These are phyloP conservation scores for Ommatoiulus sabulosus DNA, from an alignment of 2,888 invertebrate genomes.

Conservation along the genomic window DNA sequence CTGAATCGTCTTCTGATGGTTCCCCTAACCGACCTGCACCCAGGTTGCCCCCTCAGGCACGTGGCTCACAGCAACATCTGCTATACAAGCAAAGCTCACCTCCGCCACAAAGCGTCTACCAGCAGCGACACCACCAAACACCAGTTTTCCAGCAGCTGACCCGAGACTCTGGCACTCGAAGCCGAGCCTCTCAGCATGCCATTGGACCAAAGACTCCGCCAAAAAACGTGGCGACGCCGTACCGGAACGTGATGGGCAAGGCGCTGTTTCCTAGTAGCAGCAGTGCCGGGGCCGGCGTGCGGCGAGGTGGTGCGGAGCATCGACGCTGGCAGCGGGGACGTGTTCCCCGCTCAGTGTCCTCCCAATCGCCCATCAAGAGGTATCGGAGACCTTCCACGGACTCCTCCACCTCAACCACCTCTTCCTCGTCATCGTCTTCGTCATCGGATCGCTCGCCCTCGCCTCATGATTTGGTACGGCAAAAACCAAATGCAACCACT, in stretches of 20 bases:
- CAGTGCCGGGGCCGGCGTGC: conserved; percentile 2
- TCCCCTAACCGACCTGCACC: neutral
- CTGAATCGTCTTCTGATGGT: conserved; percentile 16
- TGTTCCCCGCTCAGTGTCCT: neutral
- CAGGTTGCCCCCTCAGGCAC: neutral
- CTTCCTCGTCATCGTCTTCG: conserved; percentile 1
- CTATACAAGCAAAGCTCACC: neutral
- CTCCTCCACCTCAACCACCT: conserved; percentile 42
- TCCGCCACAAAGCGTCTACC: neutral
- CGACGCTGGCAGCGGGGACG: conserved; percentile 1
- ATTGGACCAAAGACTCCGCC: conserved; percentile 6
- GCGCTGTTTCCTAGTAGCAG: neutral
- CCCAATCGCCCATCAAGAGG: conserved; percentile 18
- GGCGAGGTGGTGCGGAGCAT: conserved; percentile 10
- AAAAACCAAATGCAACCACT: neutral
- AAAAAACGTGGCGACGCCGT: neutral
- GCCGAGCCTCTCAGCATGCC: neutral
- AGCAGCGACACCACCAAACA: conserved; percentile 3
- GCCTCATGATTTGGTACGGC: neutral
- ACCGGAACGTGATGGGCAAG: neutral
- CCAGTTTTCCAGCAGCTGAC: neutral
- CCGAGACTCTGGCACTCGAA: neutral
- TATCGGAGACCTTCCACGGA: neutral
- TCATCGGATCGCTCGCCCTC: neutral
- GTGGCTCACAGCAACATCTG: neutral